Conservation (phyloP, 2,797 vertebrate species). For the Moxostoma hubbsi region DNA sequence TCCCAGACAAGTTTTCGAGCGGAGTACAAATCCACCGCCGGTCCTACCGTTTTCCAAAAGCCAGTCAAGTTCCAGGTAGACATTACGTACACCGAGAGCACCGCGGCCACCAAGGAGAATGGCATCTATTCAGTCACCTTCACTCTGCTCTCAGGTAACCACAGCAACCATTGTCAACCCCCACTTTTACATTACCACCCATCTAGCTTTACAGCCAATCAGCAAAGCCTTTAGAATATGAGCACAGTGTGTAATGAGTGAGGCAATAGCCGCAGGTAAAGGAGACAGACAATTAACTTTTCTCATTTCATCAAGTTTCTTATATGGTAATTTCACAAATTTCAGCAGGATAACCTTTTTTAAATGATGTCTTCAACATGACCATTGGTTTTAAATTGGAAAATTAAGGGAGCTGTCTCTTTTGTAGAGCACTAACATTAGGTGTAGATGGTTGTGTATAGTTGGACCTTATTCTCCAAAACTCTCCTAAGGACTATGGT, state of each 20-base stretch:
- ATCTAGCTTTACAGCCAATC: slow-evolving; percentile 6
- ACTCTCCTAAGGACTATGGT: no score
- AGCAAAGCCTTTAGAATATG: not conserved
- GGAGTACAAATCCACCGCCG: slow-evolving; percentile 95
- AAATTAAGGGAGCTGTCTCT: not conserved
- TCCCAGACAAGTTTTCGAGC: slow-evolving; percentile 98
- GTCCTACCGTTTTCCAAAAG: slow-evolving; percentile 98
- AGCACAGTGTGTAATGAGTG: not conserved
- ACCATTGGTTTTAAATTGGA: slow-evolving; percentile 26
- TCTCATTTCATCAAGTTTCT: not conserved
- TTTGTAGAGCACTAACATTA: no score
- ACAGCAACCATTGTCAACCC: not conserved
- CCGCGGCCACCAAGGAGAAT: slow-evolving; percentile 92
- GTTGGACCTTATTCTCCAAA: not conserved
- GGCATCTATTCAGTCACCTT: slow-evolving; percentile 99
- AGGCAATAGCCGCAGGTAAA: not conserved
- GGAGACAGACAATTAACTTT: not conserved
- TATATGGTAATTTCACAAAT: not conserved
- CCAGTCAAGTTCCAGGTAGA: slow-evolving; percentile 99
- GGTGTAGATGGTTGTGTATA: not conserved
- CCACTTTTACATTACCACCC: not conserved
- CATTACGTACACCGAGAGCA: slow-evolving; percentile 97
- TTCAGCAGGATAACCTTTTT: not conserved
- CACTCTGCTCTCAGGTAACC: slow-evolving; percentile 94
- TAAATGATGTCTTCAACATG: not conserved